These are phyloP conservation scores for Parnassius orleans DNA, from an alignment of 2,888 invertebrate species.

Conservation along the genomic window DNA sequence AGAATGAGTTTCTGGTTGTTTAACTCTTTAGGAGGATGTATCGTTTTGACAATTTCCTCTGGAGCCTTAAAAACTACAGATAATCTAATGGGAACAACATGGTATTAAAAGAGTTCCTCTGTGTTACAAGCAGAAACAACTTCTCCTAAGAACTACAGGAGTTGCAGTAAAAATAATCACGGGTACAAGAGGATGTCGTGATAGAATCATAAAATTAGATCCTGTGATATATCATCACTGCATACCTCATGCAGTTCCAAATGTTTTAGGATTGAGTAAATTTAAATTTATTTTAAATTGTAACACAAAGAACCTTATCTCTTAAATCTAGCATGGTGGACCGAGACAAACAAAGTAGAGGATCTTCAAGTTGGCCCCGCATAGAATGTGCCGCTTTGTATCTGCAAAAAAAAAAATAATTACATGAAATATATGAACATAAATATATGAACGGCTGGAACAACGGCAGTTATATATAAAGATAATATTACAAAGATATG, in stretches of 20 bases:
- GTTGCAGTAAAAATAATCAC: conserved; percentile 62
- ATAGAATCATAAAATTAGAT: conserved; percentile 27
- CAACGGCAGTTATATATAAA: no score
- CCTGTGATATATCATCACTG: conserved; percentile 59
- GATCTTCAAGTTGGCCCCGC: conserved; percentile 41
- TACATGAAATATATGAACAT: conserved; percentile 35
- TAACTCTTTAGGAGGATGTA: conserved; percentile 54
- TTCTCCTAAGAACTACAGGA: conserved; percentile 49
- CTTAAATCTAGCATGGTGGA: conserved; percentile 40
- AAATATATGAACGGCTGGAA: no score
- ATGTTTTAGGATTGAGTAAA: conserved; percentile 37
- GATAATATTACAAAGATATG: no score
- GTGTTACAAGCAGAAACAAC: conserved; percentile 47
- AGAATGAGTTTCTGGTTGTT: conserved; percentile 52
- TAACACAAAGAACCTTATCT: conserved; percentile 50
- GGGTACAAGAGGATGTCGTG: conserved; percentile 34
- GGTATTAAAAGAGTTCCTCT: conserved; percentile 34
- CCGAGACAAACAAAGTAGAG: conserved; percentile 28
- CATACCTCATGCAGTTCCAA: conserved; percentile 48
- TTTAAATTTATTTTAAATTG: conserved; percentile 34
- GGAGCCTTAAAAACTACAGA: conserved; percentile 49
- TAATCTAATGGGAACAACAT: conserved; percentile 34
- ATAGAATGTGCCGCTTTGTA: conserved; percentile 45
- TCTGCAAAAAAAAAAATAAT: conserved; percentile 63
- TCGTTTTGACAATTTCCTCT: conserved; percentile 65